Conservation (phyloP, 2,888 invertebrate genomes). For the Helleia helle region DNA sequence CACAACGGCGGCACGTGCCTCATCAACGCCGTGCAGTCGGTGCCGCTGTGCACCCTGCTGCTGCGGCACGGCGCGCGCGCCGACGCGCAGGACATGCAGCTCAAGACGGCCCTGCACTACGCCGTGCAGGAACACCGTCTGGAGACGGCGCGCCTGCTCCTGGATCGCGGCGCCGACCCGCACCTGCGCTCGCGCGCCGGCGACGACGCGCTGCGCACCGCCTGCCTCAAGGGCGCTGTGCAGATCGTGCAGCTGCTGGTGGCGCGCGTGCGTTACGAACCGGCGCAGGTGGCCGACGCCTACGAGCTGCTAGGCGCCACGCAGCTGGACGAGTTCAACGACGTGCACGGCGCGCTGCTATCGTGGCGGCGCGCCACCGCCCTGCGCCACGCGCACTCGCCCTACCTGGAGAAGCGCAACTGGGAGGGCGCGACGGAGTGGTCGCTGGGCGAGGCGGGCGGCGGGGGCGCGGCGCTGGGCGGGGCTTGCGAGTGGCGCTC, state of each 20-base stretch:
- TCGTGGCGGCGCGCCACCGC: constrained; percentile 85
- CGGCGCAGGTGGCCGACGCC: constrained; percentile 85
- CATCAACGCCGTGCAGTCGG: constrained; percentile 93
- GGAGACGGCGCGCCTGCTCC: constrained; percentile 86
- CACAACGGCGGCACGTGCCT: constrained; percentile 95
- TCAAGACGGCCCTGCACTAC: constrained; percentile 94
- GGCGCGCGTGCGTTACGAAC: constrained; percentile 73
- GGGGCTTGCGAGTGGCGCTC: constrained; percentile 86
- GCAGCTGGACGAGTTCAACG: constrained; percentile 90
- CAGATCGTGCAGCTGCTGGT: constrained; percentile 82
- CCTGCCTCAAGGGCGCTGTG: constrained; percentile 81
- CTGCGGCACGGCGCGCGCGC: constrained; percentile 86
- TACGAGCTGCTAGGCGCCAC: constrained; percentile 90
- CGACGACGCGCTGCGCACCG: constrained; percentile 91
- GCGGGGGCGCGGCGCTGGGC: constrained; percentile 79
- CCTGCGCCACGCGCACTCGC: constrained; percentile 17
- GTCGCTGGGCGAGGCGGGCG: constrained; percentile 59
- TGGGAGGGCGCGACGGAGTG: constrained; percentile 10
- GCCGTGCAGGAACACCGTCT: constrained; percentile 89
- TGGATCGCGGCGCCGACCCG: constrained; percentile 87
- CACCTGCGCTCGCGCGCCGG: constrained; percentile 84
- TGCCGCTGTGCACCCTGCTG: constrained; percentile 84
- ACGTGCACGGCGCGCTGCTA: constrained; percentile 78
- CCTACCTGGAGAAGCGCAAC: constrained; percentile 6
- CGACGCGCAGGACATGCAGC: constrained; percentile 91